Conservation (phyloP, 2,888 invertebrate species). For the Prionchulus punctatus region DNA sequence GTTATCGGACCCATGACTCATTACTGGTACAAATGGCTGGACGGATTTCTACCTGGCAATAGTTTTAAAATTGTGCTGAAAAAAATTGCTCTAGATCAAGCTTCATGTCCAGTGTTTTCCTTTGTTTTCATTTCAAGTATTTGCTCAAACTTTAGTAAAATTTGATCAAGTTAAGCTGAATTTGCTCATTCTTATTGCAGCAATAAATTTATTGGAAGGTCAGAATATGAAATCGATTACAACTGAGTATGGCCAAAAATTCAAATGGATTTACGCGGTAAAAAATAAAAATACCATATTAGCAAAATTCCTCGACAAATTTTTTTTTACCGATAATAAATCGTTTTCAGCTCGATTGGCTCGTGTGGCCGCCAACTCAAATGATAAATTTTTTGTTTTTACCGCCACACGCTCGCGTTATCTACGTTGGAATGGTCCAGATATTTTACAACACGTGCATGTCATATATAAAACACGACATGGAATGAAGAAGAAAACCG, state of each 20-base stretch:
- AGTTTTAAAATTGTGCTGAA: conserved; percentile 45
- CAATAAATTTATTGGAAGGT: conserved; percentile 57
- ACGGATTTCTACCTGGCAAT: conserved; percentile 39
- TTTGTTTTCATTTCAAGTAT: conserved; percentile 32
- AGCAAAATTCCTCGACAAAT: too few species aligned
- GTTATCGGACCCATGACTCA: conserved; percentile 66
- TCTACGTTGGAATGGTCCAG: conserved; percentile 68
- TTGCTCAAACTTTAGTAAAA: not conserved
- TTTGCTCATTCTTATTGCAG: conserved; percentile 27
- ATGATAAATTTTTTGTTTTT: conserved; percentile 71
- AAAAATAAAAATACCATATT: too few species aligned
- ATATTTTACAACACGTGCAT: conserved; percentile 72
- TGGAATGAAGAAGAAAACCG: too few species aligned
- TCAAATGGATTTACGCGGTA: conserved; percentile 8
- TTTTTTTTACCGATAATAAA: not conserved
- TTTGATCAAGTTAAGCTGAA: not conserved
- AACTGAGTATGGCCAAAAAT: conserved; percentile 7
- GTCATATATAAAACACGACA: conserved; percentile 69
- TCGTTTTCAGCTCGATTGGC: conserved; percentile 57
- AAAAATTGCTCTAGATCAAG: conserved; percentile 47
- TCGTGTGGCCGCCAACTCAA: conserved; percentile 77
- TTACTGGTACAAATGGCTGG: conserved; percentile 61
- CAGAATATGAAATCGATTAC: conserved; percentile 37
- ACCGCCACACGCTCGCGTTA: conserved; percentile 60
- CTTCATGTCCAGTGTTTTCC: conserved; percentile 39